Evolutionary conservation across 2,888 invertebrate species (phyloP).

Genomic region (Gasteruption jaculator): DNA sequence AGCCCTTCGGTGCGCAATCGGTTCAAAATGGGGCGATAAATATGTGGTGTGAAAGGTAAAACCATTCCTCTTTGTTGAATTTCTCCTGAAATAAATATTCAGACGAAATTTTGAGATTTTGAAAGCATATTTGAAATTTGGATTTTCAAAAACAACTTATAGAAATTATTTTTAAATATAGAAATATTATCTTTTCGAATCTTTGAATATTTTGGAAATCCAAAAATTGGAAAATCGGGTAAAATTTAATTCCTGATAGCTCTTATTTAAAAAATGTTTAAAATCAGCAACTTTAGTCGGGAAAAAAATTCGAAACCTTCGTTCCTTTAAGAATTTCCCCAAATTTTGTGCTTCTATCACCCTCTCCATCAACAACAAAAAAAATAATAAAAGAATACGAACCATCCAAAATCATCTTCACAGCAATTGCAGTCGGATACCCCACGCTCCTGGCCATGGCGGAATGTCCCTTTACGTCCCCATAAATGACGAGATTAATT

Average conservation of each 20-base stretch:
- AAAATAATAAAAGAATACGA: slow-evolving; percentile 29
- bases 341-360: not conserved
- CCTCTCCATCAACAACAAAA: not conserved
- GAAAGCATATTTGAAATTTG: not conserved
- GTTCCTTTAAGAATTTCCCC: no score
- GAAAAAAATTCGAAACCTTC: no score
- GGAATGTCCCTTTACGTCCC: slow-evolving; percentile 76
- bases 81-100: slow-evolving; percentile 65
- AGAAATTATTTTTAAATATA: not conserved
- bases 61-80: slow-evolving; percentile 94
- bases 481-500: slow-evolving; percentile 87
- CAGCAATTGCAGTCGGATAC: slow-evolving; percentile 90
- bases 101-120: not conserved
- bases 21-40: slow-evolving; percentile 88
- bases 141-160: not conserved
- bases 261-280: not conserved
- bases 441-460: slow-evolving; percentile 96
- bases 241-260: not conserved
- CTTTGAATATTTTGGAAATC: not conserved
- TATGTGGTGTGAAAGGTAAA: slow-evolving; percentile 85
- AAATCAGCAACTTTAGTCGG: no score
- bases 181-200: no score
- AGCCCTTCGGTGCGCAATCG: slow-evolving; percentile 85
- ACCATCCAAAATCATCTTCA: slow-evolving; percentile 97
- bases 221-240: not conserved